phyloP scores from a whole-genome alignment of 92 coral and sea anemone species.

The Montipora capitata region DNA sequence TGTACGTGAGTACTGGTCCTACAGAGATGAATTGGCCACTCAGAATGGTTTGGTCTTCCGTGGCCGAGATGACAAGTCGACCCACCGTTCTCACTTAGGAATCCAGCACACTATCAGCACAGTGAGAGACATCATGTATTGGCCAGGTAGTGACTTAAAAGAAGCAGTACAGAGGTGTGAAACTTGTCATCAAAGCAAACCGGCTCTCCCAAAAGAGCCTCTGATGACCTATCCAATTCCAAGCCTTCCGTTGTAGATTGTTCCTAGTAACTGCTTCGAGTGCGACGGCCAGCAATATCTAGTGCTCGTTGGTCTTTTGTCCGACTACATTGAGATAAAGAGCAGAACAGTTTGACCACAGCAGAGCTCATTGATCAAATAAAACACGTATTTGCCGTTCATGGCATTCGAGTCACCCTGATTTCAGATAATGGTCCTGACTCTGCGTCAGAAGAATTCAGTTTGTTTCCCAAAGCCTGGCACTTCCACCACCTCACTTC shows the following conservation, averaged over 20 bases:
- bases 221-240: conserved; percentile 74
- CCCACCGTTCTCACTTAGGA: conserved; percentile 74
- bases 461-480: too few species aligned
- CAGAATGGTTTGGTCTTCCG: conserved; percentile 66
- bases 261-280: conserved; percentile 73
- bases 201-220: conserved; percentile 62
- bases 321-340: conserved; percentile 27
- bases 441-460: too few species aligned
- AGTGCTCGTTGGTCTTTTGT: conserved; percentile 24
- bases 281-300: conserved; percentile 56
- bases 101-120: conserved; percentile 75
- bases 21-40: conserved; percentile 64
- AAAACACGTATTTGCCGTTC: too few species aligned
- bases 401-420: too few species aligned
- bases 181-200: conserved; percentile 53
- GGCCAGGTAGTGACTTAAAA: conserved; percentile 64
- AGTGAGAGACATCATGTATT: conserved; percentile 22
- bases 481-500: too few species aligned
- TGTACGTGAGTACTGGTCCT: conserved; percentile 64
- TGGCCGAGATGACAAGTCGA: conserved; percentile 53
- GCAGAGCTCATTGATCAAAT: too few species aligned
- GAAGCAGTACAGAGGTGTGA: conserved; percentile 24
- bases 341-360: conserved; percentile 64
- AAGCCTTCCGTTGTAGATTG: conserved; percentile 71
- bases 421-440: too few species aligned